Conservation (phyloP, 1,140 invertebrate species). For the Stegodyphus mimosarum region DNA sequence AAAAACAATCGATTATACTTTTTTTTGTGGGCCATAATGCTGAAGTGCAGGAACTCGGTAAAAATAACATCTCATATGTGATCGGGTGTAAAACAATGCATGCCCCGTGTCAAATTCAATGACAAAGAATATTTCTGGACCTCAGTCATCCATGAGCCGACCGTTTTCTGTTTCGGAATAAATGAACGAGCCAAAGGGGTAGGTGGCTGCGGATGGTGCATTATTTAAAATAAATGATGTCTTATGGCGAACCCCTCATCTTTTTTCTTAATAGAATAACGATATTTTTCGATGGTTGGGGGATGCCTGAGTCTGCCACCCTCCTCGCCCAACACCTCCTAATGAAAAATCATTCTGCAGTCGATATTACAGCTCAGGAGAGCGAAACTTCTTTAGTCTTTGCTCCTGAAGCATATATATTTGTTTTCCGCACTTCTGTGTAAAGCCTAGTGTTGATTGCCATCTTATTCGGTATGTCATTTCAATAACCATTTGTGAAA, state of each 20-base stretch:
- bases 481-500: conserved; percentile 60
- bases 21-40: not conserved
- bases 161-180: conserved; percentile 44
- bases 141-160: conserved; percentile 37
- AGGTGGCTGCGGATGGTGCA: conserved; percentile 15
- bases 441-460: conserved; percentile 31
- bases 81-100: conserved; percentile 48
- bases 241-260: conserved; percentile 48
- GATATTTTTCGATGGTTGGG: conserved; percentile 48
- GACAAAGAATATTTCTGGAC: conserved; percentile 54
- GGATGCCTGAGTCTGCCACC: not conserved
- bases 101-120: conserved; percentile 54
- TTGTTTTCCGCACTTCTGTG: conserved; percentile 7
- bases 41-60: not conserved
- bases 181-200: not conserved
- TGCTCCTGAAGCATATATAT: not conserved
- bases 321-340: not conserved
- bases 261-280: conserved; percentile 59
- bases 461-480: conserved; percentile 38
- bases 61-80: conserved; percentile 39
- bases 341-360: conserved; percentile 59
- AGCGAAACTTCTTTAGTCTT: too few species aligned
- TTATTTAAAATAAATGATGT: conserved; percentile 60
- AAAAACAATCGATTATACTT: conserved; percentile 41
- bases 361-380: conserved; percentile 34